phyloP scores from a whole-genome alignment of 2,888 invertebrate species.

The Hyppa rectilinea region DNA sequence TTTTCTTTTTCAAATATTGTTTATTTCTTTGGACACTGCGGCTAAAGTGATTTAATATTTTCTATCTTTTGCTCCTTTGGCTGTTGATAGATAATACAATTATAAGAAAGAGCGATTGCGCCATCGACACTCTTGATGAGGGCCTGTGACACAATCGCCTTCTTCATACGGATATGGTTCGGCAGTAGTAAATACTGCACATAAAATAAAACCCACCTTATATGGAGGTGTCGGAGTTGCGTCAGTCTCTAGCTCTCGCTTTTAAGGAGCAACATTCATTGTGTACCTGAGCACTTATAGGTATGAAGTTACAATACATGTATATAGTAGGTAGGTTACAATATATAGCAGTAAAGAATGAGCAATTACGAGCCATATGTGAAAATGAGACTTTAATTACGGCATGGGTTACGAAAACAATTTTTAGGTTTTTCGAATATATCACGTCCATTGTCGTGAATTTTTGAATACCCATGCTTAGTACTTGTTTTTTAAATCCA shows the following conservation, averaged over 20 bases:
- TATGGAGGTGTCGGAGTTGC: conserved; percentile 41
- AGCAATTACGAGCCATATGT: neutral
- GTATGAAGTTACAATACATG: neutral
- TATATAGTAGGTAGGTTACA: neutral
- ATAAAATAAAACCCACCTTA: conserved; percentile 38
- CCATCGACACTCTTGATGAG: too few species aligned
- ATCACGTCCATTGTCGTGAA: neutral
- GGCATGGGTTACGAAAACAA: neutral
- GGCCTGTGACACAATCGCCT: conserved; percentile 36
- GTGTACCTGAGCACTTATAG: neutral
- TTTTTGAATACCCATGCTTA: neutral
- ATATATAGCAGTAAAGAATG: neutral
- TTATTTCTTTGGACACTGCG: neutral
- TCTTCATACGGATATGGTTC: conserved; percentile 50
- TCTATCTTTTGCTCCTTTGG: neutral
- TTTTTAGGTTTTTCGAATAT: neutral
- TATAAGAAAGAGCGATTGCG: too few species aligned
- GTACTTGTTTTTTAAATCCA: neutral
- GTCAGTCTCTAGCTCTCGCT: conserved; percentile 39
- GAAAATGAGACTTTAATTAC: neutral
- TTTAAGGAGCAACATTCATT: conserved; percentile 44
- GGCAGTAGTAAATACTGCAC: conserved; percentile 29
- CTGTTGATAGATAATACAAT: too few species aligned
- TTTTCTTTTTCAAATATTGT: neutral
- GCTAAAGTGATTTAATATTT: neutral